Percentiles rank a stretch among this genome's conserved stretches.
Evolutionary conservation across 2,797 vertebrate species (phyloP).

Genomic region (Phylloscopus collybita): DNA sequence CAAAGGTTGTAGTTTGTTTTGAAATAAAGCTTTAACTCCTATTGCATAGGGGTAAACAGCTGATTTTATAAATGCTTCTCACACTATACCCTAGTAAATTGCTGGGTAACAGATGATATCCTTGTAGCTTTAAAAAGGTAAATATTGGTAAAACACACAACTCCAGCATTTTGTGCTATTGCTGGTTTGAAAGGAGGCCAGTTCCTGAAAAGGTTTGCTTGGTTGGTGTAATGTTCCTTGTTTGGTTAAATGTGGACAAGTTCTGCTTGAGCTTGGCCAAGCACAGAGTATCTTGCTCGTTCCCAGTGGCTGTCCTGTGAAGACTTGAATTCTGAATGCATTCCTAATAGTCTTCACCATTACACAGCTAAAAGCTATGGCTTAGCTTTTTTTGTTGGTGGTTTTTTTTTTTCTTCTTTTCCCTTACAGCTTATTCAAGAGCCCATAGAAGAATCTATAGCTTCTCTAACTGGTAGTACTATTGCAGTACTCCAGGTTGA

Average conservation of each 20-base stretch:
- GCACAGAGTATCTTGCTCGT: not conserved
- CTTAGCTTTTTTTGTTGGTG: not conserved
- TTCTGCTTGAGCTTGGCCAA: not conserved
- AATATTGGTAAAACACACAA: not conserved
- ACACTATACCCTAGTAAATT: not conserved
- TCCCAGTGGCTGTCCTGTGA: rapidly evolving
- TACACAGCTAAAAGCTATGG: not conserved
- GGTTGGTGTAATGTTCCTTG: not conserved
- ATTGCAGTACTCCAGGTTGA: not conserved
- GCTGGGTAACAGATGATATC: not conserved
- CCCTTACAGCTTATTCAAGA: not conserved
- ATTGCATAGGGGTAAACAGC: not conserved
- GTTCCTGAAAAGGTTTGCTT: not conserved
- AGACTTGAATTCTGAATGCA: not conserved
- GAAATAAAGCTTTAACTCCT: not conserved
- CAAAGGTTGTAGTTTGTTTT: not conserved
- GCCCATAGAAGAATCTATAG: not conserved
- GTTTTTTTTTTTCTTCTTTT: not conserved
- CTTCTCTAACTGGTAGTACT: not conserved
- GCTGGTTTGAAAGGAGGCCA: not conserved
- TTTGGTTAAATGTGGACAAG: not conserved
- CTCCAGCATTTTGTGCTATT: not conserved
- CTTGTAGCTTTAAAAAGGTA: not conserved
- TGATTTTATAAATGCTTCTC: not conserved
- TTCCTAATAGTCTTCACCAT: not conserved